Percentiles rank a stretch among this genome's conserved stretches.
Evolutionary conservation across 2,113 vertebrate genomes (phyloP).

Genomic region (Crypturellus undulatus): DNA sequence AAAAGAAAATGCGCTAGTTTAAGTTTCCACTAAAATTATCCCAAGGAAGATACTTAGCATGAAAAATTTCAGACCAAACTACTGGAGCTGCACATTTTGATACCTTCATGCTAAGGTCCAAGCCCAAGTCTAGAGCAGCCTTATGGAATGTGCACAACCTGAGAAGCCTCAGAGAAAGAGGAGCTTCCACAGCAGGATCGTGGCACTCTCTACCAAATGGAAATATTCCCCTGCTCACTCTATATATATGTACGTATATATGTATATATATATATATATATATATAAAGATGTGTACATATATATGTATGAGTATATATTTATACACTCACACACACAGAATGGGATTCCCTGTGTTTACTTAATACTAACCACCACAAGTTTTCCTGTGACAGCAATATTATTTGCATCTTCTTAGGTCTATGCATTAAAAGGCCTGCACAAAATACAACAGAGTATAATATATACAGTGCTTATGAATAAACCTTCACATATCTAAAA

Average conservation of each 20-base stretch:
- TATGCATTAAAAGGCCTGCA: neutral
- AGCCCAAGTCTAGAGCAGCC: neutral
- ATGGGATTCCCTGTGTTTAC: neutral
- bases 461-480: neutral
- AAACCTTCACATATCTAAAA: neutral
- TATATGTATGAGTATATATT: neutral
- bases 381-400: neutral
- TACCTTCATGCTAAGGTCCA: neutral
- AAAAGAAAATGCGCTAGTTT: neutral
- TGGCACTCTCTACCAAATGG: neutral
- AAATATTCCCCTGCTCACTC: neutral
- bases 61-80: neutral
- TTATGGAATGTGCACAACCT: neutral
- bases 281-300: fast-evolving
- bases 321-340: neutral
- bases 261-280: fast-evolving
- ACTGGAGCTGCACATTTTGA: neutral
- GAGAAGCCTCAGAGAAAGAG: neutral
- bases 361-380: neutral
- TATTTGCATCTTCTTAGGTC: neutral
- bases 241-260: neutral
- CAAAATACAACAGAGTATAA: neutral
- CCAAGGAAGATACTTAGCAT: neutral
- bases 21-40: neutral
- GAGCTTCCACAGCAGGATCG: neutral